These are phyloP conservation scores for Ochropleura leucogaster DNA, from an alignment of 2,888 invertebrate genomes.

Conservation along the genomic window DNA sequence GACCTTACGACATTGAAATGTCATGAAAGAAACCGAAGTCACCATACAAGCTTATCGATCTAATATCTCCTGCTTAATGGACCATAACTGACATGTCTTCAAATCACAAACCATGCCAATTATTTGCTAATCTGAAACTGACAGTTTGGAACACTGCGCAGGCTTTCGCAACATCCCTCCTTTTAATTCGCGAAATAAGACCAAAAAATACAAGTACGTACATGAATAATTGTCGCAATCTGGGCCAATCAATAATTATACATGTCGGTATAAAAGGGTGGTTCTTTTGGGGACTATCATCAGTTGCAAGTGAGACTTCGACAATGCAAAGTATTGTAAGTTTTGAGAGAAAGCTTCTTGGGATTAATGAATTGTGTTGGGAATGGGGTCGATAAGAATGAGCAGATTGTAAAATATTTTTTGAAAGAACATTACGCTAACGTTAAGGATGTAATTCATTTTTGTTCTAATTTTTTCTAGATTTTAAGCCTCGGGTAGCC, in stretches of 20 bases:
- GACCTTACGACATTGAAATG: constrained; percentile 6
- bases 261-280: constrained; percentile 79
- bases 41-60: constrained; percentile 39
- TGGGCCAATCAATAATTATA: constrained; percentile 75
- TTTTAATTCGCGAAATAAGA: constrained; percentile 68
- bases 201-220: constrained; percentile 74
- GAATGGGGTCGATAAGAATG: constrained; percentile 15
- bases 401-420: background rate
- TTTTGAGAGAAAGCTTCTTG: constrained; percentile 48
- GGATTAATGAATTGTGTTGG: constrained; percentile 30
- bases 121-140: constrained; percentile 57
- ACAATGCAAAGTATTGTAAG: constrained; percentile 82
- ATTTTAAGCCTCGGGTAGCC: background rate
- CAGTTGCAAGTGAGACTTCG: constrained; percentile 76
- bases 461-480: background rate
- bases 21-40: background rate
- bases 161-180: constrained; percentile 50
- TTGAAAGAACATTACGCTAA: background rate
- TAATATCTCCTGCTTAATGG: constrained; percentile 39
- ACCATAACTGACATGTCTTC: constrained; percentile 43
- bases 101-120: constrained; percentile 47
- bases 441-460: background rate
- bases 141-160: constrained; percentile 38
- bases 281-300: constrained; percentile 68
- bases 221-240: constrained; percentile 73